Evolutionary conservation across 2,113 vertebrate genomes (phyloP), one percentile per base, ranked within the genome.

Genomic region (Oreochromis niloticus): DNA sequence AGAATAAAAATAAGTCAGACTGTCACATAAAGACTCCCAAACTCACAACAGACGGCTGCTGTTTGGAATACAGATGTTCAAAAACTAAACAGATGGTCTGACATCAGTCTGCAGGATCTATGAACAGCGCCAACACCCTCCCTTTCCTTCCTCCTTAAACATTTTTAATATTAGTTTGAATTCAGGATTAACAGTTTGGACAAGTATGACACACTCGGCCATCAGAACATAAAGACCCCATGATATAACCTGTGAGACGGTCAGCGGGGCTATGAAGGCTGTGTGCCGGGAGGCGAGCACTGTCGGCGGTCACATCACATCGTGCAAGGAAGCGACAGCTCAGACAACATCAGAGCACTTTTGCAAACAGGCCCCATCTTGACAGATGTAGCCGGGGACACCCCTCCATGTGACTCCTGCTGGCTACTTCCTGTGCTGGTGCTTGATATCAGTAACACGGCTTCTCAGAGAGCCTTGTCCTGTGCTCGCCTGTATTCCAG

Each of bases 1-100:
- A 55, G 10, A 55, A 55, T 55, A 55, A 22, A 55, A 55, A n/a
- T 54, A 54, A 59, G 13, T 1, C 56, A 59, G 4, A 17, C 27
- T 32, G 30, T 61, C 57, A 10, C 27, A 32, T 61, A 10, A 61
- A 61, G 30, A 61, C 48, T 52, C 17, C 48, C 14, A 17, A 61
- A 61, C 14, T 17, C 3, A 36, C 3, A 36, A 36, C 36, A 36
- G 36, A 39, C 36, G 9, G 36, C 36, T 39, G 36, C 3, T 39
- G 36, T 39, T 61, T 34, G 30, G 8, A 61, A 61, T 61, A 61
- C 57, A 3, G 8, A 61, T 61, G 30, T 61, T 32, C 14, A 17
- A 34, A 61, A 61, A 6, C 14, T 0, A 2, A 61, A 34, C 57
- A 1, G 30, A 0, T 61, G 5, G 5, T 34, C 14, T 61, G 57